Evolutionary conservation across 2,888 invertebrate genomes (phyloP).

Genomic region (Ceraclea dissimilis): DNA sequence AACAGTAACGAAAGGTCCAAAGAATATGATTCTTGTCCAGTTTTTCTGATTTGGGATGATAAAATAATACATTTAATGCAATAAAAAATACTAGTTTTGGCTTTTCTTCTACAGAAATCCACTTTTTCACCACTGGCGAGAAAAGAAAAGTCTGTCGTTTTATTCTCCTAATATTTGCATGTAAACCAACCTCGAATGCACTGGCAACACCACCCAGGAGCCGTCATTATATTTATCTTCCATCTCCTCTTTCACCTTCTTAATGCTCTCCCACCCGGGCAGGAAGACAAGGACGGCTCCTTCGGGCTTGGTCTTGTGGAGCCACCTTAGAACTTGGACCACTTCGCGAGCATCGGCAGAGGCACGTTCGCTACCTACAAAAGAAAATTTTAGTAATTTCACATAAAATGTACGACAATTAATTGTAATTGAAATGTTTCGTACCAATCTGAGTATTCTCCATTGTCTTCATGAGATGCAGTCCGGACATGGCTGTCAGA

Average conservation of each 20-base stretch:
- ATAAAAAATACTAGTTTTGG: too few relatives aligned
- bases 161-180: too few relatives aligned
- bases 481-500: constrained; percentile 32
- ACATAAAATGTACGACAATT: neutral
- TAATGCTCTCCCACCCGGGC: constrained; percentile 69
- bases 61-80: too few relatives aligned
- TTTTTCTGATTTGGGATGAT: too few relatives aligned
- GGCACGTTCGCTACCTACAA: constrained; percentile 11
- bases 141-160: too few relatives aligned
- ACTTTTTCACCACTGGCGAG: too few relatives aligned
- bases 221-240: constrained; percentile 32
- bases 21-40: too few relatives aligned
- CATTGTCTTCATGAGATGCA: constrained; percentile 31
- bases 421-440: constrained; percentile 16
- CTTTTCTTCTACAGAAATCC: too few relatives aligned
- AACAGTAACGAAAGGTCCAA: too few relatives aligned
- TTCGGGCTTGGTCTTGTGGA: constrained; percentile 49
- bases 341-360: constrained; percentile 31
- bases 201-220: constrained; percentile 40
- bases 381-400: constrained; percentile 3
- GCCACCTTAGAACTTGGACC: constrained; percentile 46
- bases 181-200: constrained; percentile 48
- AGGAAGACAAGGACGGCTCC: constrained; percentile 69
- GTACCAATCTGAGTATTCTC: constrained; percentile 34
- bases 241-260: constrained; percentile 42